Percentiles rank a stretch among this genome's conserved stretches.
phyloP scores from a whole-genome alignment of 2,797 vertebrate genomes.

The Perodicticus potto region DNA sequence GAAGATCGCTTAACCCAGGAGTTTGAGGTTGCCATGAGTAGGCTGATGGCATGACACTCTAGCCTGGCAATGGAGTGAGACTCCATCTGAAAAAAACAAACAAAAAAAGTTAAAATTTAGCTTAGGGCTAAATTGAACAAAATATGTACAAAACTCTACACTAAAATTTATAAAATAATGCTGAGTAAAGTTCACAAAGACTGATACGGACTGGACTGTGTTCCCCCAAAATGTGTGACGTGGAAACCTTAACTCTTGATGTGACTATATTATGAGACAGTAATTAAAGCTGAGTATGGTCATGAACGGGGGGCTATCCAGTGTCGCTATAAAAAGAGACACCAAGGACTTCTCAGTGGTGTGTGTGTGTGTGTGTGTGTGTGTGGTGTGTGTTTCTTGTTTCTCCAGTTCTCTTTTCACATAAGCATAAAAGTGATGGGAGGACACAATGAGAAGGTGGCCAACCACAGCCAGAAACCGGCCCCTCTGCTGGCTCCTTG shows the following conservation, averaged over 20 bases:
- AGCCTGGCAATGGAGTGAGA: too few relatives aligned
- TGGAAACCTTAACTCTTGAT: neutral
- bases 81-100: too few relatives aligned
- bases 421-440: neutral
- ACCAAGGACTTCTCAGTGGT: neutral
- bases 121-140: neutral
- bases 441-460: neutral
- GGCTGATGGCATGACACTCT: too few relatives aligned
- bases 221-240: neutral
- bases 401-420: neutral
- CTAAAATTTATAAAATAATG: neutral
- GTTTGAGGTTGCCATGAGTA: too few relatives aligned
- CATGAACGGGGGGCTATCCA: too few relatives aligned
- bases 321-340: neutral
- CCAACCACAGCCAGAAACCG: neutral
- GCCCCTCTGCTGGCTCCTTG: neutral
- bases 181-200: neutral
- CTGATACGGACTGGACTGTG: neutral
- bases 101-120: neutral
- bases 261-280: too few relatives aligned
- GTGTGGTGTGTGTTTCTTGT: neutral
- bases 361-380: too few relatives aligned
- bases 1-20: too few relatives aligned
- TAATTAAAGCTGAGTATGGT: neutral
- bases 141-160: neutral